Evolutionary conservation across 2,888 invertebrate species (phyloP), one percentile per base, ranked within the genome.

Genomic region (Meandrusa payeni): DNA sequence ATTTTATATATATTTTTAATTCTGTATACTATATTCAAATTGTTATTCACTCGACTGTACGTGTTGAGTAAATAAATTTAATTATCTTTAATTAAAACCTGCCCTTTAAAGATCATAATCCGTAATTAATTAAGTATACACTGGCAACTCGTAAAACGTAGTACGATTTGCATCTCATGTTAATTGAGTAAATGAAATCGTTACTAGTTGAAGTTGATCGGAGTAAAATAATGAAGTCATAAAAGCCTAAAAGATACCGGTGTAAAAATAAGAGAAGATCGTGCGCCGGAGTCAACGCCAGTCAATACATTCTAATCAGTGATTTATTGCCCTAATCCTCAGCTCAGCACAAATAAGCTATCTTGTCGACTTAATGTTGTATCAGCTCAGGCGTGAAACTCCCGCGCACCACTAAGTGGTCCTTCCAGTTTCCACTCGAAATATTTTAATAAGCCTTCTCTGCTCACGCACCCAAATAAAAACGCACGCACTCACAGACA

Each of bases 231-330:
- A 79, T 73, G 67, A 66, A 69, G 65, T 68, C 63, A 68, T 81
- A 79, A 82, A 78, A 75, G 64, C 60, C 63, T 70, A 76, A 72
- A 80, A 76, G 59, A 56, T 71, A 74, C 69, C 69, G 69, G 66
- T 61, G 62, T 64, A 74, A 83, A 82, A 79, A 82, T 75, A 80
- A 76, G 62, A 50, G 68, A 67, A 69, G 71, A 60, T 66, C 71
- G 70, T 72, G 72, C 71, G 74, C 69, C 73, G 63, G 66, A 81
- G 74, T 77, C 79, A 83, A 76, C 74, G 78, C 80, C 78, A 83
- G 86, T 87, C 85, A 87, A 85, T 85, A 85, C 85, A 85, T 83
- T 87, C 80, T 86, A 87, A 87, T 86, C 87, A 87, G 81, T 86
- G 87, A 87, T 87, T 85, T 87, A 87, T 85, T 80, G 76, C 78